Base-by-base conservation (phyloP, 2,888 invertebrate species). In the Andrena praecox region DNA sequence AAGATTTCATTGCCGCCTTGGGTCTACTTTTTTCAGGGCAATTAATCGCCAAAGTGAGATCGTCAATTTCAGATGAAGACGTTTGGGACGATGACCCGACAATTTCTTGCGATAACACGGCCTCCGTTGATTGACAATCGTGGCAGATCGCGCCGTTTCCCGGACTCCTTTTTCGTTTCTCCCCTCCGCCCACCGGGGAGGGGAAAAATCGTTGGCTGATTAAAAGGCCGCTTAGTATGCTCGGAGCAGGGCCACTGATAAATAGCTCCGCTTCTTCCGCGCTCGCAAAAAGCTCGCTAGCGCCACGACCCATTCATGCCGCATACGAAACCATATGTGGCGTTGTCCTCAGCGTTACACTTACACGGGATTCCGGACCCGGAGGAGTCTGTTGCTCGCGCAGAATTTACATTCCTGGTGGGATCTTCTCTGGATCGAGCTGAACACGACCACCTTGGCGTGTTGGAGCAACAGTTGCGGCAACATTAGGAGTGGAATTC, bases 271-370 rank as follows among this genome's bases (percentile, higher is more conserved):
- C 86, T 86, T 85, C 87, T 89, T 89, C 85, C 86, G 85, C 72
- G 77, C 79, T 78, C 74, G 88, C 89, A 91, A 91, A 90, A 90
- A 88, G 86, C 79, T 76, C 77, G 69, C 89, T 90, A 90, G 91
- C 91, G 90, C 90, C 91, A 90, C 88, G 84, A 85, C 90, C 84
- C 91, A 90, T 91, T 91, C 91, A 88, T 91, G 90, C 87, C 80
- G 76, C 86, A 90, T 88, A 85, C 86, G 88, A 85, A 87, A 85
- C 89, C 88, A 88, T 88, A 87, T 87, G 89, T 87, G 85, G 87
- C 59, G 84, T 72, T 76, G 78, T 82, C 80, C 78, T 68, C 52
- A 31, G 56, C 67, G 86, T 80, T 81, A 84, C 84, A 72, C 82
- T 81, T 69, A 67, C 78, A 63, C 82, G 85, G 71, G 81, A 87